Base-by-base conservation (phyloP, 2,797 vertebrate species). In the Pipistrellus pipistrellus region DNA sequence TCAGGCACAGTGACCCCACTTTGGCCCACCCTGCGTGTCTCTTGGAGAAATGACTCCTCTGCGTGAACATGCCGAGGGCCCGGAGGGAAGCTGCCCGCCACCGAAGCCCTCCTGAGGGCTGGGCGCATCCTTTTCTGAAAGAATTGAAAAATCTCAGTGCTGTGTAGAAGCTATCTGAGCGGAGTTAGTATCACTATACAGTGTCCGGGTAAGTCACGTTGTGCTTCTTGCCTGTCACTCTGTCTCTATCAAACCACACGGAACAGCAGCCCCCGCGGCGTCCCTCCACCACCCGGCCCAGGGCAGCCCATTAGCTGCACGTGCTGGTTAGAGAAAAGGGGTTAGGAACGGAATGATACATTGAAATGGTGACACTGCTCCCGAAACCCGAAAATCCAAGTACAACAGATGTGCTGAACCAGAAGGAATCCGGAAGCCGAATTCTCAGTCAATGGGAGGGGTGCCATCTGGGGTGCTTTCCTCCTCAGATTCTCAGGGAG, bases 151-250 rank as follows among this genome's bases (percentile, higher is more conserved):
- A 8, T 7, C 17, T 5, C 15, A 30, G 35, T 46, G 75, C 21
- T 21, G 55, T 6, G 7, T 0, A 57, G 23, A 57, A 46, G 35
- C n/a, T 0, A 12, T 11, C 20, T 12, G 27, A 6, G n/a, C 18
- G 15, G 62, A 32, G 27, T 17, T 35, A 23, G 0, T 8, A 3
- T 1, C 15, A 6, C 21, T 0, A 1, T 0, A 6, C 18, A 8
- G 8, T 0, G 3, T 0, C 32, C 1, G 44, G 14, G 0, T 23
- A 9, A 13, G 6, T 4, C 3, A 17, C 2, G 30, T 0, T 12
- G 15, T 8, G 46, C 20, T 35, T 30, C 46, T 13, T 17, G 25
- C 48, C 32, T n/a, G 82, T 7, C 18, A 1, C 14, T 6, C 53
- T 44, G 32, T 3, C 30, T 18, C 2, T 0, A 30, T 38, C 46